A percentile compares a stretch with the other conserved stretches of the same genome.
These are phyloP conservation scores for Pelodiscus sinensis DNA, from an alignment of 2,113 vertebrate species.

Conservation along the genomic window DNA sequence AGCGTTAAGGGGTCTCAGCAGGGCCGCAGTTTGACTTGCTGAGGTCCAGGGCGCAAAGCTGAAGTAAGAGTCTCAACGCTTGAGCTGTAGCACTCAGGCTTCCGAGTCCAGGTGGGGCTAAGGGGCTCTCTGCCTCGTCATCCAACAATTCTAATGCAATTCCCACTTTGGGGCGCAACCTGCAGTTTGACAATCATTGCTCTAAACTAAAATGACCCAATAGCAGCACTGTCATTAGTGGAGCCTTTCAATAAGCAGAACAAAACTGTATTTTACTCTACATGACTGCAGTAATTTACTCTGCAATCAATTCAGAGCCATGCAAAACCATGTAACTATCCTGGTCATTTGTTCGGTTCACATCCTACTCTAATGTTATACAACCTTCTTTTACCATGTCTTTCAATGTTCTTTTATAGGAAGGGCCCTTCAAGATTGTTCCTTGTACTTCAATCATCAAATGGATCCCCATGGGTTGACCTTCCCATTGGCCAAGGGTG, in stretches of 20 bases:
- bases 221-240: not conserved
- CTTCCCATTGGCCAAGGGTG: not conserved
- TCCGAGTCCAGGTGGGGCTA: too few relatives aligned
- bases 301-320: constrained; percentile 32
- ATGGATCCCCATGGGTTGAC: not conserved
- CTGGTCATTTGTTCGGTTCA: not conserved
- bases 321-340: not conserved
- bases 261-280: constrained; percentile 3
- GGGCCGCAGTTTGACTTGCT: too few relatives aligned
- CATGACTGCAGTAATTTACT: not conserved
- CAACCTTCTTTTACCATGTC: not conserved
- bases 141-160: too few relatives aligned
- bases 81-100: too few relatives aligned
- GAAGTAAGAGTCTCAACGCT: too few relatives aligned
- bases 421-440: constrained; percentile 14
- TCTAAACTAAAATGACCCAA: not conserved
- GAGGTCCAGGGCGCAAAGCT: too few relatives aligned
- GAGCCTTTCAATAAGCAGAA: not conserved
- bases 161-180: too few relatives aligned
- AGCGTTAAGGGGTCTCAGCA: too few relatives aligned
- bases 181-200: too few relatives aligned
- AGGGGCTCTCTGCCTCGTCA: too few relatives aligned
- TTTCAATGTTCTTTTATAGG: constrained; percentile 1
- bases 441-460: constrained; percentile 7
- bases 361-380: not conserved